Conservation (phyloP, 2,113 vertebrate species). For the Oryzias curvinotus region DNA sequence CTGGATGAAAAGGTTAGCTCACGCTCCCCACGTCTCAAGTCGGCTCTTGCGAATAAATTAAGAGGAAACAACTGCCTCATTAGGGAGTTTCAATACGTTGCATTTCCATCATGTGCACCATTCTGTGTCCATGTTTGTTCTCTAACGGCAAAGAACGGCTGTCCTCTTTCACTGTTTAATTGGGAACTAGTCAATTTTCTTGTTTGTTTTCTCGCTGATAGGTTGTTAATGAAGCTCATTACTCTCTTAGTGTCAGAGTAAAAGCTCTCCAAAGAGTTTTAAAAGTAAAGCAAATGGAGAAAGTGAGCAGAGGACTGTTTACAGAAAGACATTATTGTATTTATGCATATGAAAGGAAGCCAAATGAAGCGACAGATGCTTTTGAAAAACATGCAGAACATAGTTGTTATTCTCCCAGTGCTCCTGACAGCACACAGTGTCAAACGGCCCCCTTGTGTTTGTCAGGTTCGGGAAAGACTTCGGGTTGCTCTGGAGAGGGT, state of each 20-base stretch:
- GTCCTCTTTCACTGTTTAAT: background rate
- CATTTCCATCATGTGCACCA: background rate
- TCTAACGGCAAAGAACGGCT: background rate
- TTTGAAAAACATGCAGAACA: no score
- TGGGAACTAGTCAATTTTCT: background rate
- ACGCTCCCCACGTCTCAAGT: constrained; percentile 6
- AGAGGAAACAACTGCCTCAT: background rate
- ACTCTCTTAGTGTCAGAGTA: constrained; percentile 17
- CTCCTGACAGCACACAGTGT: no score
- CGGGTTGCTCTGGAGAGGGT: constrained; percentile 91
- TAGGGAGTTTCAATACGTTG: background rate
- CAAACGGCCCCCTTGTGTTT: constrained; percentile 1
- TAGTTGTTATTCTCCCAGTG: no score
- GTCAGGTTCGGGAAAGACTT: constrained; percentile 91
- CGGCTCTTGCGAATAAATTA: background rate
- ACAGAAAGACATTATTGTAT: background rate
- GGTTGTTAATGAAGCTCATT: constrained; percentile 23
- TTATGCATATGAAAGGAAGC: constrained; percentile 1
- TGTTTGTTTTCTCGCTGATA: constrained; percentile 8
- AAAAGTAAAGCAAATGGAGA: constrained; percentile 14
- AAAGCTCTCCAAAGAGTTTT: constrained; percentile 4
- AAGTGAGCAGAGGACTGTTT: background rate
- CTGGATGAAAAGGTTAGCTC: constrained; percentile 92
- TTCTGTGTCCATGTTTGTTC: background rate
- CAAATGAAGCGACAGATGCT: no score